phyloP scores from a whole-genome alignment of 2,888 invertebrate genomes.

The Odontocolon sp. region DNA sequence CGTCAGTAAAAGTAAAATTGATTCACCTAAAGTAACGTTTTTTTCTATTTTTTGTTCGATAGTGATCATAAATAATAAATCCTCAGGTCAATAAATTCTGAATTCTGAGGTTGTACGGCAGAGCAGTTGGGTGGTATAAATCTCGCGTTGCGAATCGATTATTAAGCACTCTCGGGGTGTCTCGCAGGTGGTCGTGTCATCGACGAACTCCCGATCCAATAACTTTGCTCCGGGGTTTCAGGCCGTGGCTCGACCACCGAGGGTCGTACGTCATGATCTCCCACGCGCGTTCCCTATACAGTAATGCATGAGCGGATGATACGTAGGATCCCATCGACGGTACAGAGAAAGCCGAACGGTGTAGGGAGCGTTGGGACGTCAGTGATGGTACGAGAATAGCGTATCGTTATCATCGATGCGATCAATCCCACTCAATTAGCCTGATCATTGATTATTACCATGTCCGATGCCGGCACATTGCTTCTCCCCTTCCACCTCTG shows the following conservation, averaged over 20 bases:
- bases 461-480: slow-evolving; percentile 60
- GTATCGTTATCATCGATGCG: slow-evolving; percentile 78
- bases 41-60: slow-evolving; percentile 5
- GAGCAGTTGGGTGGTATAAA: slow-evolving; percentile 52
- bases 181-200: slow-evolving; percentile 69
- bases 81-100: slow-evolving; percentile 36
- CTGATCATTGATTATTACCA: slow-evolving; percentile 80
- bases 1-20: background rate
- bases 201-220: slow-evolving; percentile 70
- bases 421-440: slow-evolving; percentile 80
- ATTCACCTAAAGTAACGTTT: background rate
- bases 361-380: slow-evolving; percentile 13
- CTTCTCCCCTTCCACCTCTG: slow-evolving; percentile 10
- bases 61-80: slow-evolving; percentile 39
- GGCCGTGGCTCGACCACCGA: slow-evolving; percentile 62
- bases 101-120: slow-evolving; percentile 40
- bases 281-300: slow-evolving; percentile 61
- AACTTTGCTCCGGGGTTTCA: slow-evolving; percentile 67
- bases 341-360: slow-evolving; percentile 27
- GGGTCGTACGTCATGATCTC: slow-evolving; percentile 75
- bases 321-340: slow-evolving; percentile 52
- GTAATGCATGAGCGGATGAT: slow-evolving; percentile 70
- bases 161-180: slow-evolving; percentile 59
- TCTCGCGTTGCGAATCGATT: slow-evolving; percentile 62
- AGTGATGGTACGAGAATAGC: slow-evolving; percentile 62